These are phyloP conservation scores for Plagiodera versicolora DNA, from an alignment of 2,888 invertebrate genomes.

Conservation along the genomic window DNA sequence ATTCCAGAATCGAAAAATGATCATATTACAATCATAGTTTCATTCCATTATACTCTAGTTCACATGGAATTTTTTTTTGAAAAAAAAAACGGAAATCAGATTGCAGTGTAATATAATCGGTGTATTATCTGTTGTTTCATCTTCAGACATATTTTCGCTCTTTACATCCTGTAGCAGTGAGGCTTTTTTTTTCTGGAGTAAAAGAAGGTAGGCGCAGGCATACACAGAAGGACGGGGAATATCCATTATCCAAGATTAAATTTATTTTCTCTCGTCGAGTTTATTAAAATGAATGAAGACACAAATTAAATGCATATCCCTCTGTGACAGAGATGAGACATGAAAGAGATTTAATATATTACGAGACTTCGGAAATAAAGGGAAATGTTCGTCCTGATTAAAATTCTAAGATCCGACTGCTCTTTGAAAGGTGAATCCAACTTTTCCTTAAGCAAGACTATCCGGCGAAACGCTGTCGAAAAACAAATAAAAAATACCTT, in stretches of 20 bases:
- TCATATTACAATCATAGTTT: no score
- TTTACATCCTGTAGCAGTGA: not conserved
- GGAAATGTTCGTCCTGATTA: not conserved
- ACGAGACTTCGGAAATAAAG: not conserved
- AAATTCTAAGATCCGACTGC: not conserved
- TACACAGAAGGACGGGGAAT: not conserved
- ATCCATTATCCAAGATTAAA: slow-evolving; percentile 8
- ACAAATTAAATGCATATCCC: not conserved
- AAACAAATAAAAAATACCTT: no score
- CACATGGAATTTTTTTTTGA: no score
- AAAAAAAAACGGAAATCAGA: no score
- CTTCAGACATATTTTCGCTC: not conserved
- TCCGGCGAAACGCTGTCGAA: not conserved
- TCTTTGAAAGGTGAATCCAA: not conserved
- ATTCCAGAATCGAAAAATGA: no score
- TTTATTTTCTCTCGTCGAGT: slow-evolving; percentile 14
- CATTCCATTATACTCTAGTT: no score
- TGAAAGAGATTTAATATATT: slow-evolving; percentile 1
- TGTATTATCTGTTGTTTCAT: no score
- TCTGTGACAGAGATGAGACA: not conserved
- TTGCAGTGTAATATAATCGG: no score
- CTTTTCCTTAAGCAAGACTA: not conserved
- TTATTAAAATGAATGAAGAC: slow-evolving; percentile 1
- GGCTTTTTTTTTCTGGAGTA: not conserved
- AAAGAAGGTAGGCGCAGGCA: not conserved